phyloP scores from a whole-genome alignment of 2,888 invertebrate species.

The Torymus aiolomorphi region DNA sequence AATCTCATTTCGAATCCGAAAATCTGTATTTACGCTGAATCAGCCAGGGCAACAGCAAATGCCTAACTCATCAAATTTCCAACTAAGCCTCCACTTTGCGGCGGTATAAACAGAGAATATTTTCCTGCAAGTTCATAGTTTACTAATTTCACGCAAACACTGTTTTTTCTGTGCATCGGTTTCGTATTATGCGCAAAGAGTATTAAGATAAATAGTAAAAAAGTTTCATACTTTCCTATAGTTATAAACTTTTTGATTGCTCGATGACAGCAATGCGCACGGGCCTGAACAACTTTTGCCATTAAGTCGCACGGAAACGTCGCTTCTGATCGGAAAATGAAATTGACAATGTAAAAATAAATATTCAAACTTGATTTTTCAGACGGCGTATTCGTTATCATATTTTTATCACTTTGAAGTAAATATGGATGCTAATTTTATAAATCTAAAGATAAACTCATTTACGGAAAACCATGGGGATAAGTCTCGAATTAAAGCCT shows the following conservation, averaged over 20 bases:
- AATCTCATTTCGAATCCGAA: constrained; percentile 7
- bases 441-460: no score
- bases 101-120: no score
- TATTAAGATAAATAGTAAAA: neutral
- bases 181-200: neutral
- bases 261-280: neutral
- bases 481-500: no score
- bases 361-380: constrained; percentile 8
- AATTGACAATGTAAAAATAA: constrained; percentile 24
- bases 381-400: neutral
- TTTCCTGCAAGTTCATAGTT: no score
- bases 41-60: no score
- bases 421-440: no score
- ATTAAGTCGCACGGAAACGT: constrained; percentile 21
- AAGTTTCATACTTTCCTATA: neutral
- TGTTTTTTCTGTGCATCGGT: no score
- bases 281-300: constrained; percentile 29
- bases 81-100: no score
- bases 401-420: no score
- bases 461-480: no score
- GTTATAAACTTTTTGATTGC: constrained; percentile 17
- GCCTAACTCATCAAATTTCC: no score
- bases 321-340: constrained; percentile 25
- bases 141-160: no score
- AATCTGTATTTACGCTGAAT: neutral